Conservation (phyloP, 2,113 vertebrate species). For the Furnarius figulus region DNA sequence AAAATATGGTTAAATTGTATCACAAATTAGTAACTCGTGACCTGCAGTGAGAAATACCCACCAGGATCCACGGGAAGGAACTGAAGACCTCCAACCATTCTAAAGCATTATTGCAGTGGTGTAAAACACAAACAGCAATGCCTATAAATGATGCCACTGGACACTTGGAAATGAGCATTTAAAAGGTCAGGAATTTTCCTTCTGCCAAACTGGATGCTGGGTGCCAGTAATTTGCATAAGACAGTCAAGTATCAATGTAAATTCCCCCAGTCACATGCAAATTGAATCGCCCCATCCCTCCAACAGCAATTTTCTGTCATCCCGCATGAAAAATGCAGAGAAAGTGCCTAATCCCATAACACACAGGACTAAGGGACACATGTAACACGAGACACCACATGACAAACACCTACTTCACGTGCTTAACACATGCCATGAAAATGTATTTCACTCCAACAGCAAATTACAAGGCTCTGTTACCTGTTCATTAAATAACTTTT, state of each 20-base stretch:
- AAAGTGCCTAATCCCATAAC: constrained; percentile 69
- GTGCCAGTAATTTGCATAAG: constrained; percentile 76
- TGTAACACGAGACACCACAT: neutral
- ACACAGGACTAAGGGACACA: constrained; percentile 53
- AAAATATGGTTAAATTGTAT: constrained; percentile 4
- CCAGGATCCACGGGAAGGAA: neutral
- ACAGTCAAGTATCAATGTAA: constrained; percentile 74
- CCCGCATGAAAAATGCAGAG: constrained; percentile 45
- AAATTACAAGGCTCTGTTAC: constrained; percentile 30
- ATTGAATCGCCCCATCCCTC: constrained; percentile 69
- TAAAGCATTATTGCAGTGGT: neutral
- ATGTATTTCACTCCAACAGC: neutral
- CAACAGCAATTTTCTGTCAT: constrained; percentile 42
- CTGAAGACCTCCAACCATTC: constrained; percentile 19
- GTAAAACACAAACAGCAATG: constrained; percentile 68
- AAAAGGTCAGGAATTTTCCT: constrained; percentile 83
- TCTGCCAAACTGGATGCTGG: constrained; percentile 75
- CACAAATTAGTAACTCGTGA: constrained; percentile 4
- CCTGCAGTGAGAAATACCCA: constrained; percentile 11
- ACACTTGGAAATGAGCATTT: constrained; percentile 67
- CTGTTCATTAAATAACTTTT: neutral
- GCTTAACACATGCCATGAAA: constrained; percentile 57
- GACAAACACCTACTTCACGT: constrained; percentile 45
- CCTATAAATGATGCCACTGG: constrained; percentile 60
- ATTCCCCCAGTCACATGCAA: constrained; percentile 75